phyloP scores from a whole-genome alignment of 2,797 vertebrate species.

The Hemibagrus guttatus region DNA sequence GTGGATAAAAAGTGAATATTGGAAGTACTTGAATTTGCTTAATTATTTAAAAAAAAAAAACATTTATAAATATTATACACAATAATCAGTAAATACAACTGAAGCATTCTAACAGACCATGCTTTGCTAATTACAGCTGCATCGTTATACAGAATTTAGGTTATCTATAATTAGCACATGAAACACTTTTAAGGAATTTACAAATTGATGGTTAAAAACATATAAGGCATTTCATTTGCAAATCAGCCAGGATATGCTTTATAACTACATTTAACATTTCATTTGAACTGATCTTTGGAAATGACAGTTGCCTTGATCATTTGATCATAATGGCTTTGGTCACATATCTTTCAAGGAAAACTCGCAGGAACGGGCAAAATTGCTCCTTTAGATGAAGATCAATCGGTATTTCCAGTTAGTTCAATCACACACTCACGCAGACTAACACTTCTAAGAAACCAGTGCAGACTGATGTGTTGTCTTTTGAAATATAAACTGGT shows the following conservation, averaged over 20 bases:
- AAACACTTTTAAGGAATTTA: neutral
- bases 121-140: too few relatives aligned
- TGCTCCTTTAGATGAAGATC: constrained; percentile 1
- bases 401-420: neutral
- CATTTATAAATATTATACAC: neutral
- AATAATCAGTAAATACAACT: neutral
- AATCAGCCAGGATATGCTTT: neutral
- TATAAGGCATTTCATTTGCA: neutral
- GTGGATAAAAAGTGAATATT: neutral
- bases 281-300: constrained; percentile 3
- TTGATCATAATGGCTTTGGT: neutral
- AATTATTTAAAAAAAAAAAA: neutral
- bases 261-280: neutral
- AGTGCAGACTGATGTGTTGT: too few relatives aligned
- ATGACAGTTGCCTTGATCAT: neutral
- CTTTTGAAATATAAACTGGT: constrained; percentile 4
- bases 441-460: neutral
- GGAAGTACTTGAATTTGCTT: neutral
- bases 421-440: neutral
- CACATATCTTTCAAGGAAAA: neutral
- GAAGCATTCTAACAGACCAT: neutral
- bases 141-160: neutral
- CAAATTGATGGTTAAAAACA: neutral
- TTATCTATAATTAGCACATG: neutral
- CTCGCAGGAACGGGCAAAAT: neutral